Conservation (phyloP, 2,888 invertebrate species). For the Pollenia labialis region DNA sequence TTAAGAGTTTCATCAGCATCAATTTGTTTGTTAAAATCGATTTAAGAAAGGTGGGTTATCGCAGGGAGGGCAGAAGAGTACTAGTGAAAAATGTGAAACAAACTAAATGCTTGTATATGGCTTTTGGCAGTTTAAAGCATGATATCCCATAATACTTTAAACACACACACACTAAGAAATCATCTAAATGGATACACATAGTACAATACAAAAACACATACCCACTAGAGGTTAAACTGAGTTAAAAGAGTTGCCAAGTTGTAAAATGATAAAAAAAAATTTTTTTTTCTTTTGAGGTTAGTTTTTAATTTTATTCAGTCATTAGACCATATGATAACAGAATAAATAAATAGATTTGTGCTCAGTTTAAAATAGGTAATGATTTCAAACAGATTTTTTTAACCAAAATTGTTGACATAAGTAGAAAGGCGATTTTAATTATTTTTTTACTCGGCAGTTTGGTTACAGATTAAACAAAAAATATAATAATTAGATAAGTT, state of each 20-base stretch:
- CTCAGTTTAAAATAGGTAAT: no score
- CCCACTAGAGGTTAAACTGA: slow-evolving; percentile 16
- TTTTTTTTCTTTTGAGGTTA: not conserved
- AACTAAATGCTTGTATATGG: slow-evolving; percentile 68
- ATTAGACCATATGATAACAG: no score
- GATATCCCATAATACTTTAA: slow-evolving; percentile 71
- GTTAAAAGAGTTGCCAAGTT: slow-evolving; percentile 30
- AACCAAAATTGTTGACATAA: no score
- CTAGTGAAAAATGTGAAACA: slow-evolving; percentile 27
- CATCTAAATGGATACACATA: slow-evolving; percentile 9
- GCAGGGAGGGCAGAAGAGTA: not conserved
- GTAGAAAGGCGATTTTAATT: no score
- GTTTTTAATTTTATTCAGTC: not conserved
- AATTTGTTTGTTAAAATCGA: slow-evolving; percentile 45
- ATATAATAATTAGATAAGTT: no score
- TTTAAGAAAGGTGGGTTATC: slow-evolving; percentile 4
- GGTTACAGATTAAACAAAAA: no score
- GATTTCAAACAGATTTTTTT: no score
- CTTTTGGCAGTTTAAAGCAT: slow-evolving; percentile 72
- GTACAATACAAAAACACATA: not conserved
- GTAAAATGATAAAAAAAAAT: not conserved
- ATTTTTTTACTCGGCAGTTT: no score
- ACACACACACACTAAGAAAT: slow-evolving; percentile 51
- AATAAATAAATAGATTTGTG: no score
- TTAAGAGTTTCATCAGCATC: slow-evolving; percentile 39